Conservation (phyloP, 2,113 vertebrate genomes). For the Colossoma macropomum region DNA sequence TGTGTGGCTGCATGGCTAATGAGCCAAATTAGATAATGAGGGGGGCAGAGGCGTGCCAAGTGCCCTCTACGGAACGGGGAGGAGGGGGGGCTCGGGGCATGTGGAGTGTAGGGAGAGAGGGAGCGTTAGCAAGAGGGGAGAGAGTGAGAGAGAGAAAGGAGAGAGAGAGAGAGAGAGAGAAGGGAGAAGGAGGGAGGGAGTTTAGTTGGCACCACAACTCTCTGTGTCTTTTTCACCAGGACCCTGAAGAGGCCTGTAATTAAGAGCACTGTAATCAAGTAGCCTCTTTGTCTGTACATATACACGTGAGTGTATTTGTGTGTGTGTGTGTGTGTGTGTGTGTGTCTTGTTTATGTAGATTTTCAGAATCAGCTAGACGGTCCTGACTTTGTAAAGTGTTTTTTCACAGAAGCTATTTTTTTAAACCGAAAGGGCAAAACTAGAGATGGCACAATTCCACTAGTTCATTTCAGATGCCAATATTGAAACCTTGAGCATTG, state of each 20-base stretch:
- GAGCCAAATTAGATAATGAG: conserved; percentile 62
- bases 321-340: not conserved
- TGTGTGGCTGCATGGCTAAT: conserved; percentile 54
- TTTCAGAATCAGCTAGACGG: not conserved
- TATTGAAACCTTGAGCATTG: no score
- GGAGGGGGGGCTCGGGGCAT: conserved; percentile 16
- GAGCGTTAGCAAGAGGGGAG: conserved; percentile 24
- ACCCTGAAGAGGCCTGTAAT: conserved; percentile 53
- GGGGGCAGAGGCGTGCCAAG: conserved; percentile 43
- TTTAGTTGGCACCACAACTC: conserved; percentile 43
- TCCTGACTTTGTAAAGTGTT: not conserved
- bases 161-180: conserved; percentile 25
- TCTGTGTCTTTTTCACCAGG: conserved; percentile 43
- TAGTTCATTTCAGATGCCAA: no score
- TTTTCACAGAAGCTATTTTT: no score
- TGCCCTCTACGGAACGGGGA: conserved; percentile 22
- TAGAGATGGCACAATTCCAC: no score
- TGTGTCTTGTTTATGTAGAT: not conserved
- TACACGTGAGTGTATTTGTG: conserved; percentile 11
- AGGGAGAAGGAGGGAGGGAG: conserved; percentile 18
- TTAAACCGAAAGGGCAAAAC: no score
- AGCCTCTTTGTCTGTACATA: conserved; percentile 35
- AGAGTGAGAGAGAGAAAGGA: conserved; percentile 14
- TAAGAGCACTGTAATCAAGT: conserved; percentile 55
- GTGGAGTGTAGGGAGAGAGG: conserved; percentile 22